phyloP scores from a whole-genome alignment of 2,113 vertebrate genomes.

The Dissostichus mawsoni region DNA sequence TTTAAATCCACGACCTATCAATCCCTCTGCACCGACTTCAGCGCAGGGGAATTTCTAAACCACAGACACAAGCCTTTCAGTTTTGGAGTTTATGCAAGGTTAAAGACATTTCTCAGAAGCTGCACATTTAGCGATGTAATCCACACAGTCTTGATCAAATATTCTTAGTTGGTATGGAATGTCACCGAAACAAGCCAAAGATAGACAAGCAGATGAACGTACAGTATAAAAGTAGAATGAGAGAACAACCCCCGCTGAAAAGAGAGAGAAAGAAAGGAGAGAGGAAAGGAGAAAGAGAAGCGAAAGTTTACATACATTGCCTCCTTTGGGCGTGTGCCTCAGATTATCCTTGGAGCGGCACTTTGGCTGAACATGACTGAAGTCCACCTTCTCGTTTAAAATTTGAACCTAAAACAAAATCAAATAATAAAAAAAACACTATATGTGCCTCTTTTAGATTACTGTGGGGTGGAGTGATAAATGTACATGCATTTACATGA shows the following conservation, averaged over 20 bases:
- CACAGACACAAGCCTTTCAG: not conserved
- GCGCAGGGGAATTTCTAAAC: not conserved
- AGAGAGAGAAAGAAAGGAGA: constrained; percentile 8
- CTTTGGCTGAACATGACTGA: constrained; percentile 88
- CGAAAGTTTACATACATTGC: constrained; percentile 74
- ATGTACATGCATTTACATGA: not conserved
- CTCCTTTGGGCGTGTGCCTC: constrained; percentile 77
- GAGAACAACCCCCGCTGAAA: constrained; percentile 13
- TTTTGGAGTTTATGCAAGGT: constrained; percentile 2
- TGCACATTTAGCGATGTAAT: not conserved
- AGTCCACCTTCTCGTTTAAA: constrained; percentile 77
- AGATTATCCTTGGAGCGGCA: constrained; percentile 90
- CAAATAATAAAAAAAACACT: constrained; percentile 45
- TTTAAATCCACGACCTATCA: constrained; percentile 37
- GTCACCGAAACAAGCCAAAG: not conserved
- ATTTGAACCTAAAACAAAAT: constrained; percentile 76
- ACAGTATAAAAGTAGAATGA: constrained; percentile 34
- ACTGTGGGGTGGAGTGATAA: constrained; percentile 17
- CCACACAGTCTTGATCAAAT: not conserved
- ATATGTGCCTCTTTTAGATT: constrained; percentile 57
- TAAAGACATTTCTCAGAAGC: constrained; percentile 19
- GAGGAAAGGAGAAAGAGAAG: constrained; percentile 1
- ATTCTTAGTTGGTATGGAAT: too few relatives aligned
- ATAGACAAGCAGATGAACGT: constrained; percentile 36
- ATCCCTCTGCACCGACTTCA: not conserved